Evolutionary conservation across 2,113 vertebrate species (phyloP).

Genomic region (Chelonoidis abingdonii): DNA sequence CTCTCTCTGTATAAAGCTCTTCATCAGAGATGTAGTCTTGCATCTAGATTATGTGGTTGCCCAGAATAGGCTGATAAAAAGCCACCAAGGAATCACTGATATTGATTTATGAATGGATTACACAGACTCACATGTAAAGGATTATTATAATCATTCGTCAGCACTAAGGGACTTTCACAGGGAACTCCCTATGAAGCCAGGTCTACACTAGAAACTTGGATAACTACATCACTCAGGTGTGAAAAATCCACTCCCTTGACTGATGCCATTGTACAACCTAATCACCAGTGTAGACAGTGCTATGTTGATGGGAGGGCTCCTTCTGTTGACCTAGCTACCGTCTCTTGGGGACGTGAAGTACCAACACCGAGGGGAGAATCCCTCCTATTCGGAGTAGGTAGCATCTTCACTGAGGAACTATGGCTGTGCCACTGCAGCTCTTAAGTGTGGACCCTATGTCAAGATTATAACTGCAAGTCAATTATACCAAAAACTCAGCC

Average conservation of each 20-base stretch:
- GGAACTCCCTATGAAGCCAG: constrained; percentile 10
- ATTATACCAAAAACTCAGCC: neutral
- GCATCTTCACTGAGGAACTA: no score
- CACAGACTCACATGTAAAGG: neutral
- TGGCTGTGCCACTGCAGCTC: no score
- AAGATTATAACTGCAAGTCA: neutral
- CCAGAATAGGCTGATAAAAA: neutral
- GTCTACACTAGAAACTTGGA: neutral
- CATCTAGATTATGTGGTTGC: neutral
- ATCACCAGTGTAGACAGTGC: no score
- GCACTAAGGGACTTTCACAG: neutral
- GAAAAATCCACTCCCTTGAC: no score
- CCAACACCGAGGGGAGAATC: no score
- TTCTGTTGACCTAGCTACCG: no score
- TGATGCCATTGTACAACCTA: no score
- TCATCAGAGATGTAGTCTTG: neutral
- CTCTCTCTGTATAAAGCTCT: neutral
- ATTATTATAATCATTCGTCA: neutral
- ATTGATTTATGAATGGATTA: neutral
- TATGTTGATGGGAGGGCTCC: no score
- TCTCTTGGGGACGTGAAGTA: no score
- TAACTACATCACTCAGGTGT: no score
- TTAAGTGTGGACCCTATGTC: no score
- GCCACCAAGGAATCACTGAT: neutral
- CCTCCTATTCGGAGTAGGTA: no score